A percentile compares a stretch with the other conserved stretches of the same genome.
phyloP scores from a whole-genome alignment of 2,888 invertebrate genomes.

The Petrophora chlorosata region DNA sequence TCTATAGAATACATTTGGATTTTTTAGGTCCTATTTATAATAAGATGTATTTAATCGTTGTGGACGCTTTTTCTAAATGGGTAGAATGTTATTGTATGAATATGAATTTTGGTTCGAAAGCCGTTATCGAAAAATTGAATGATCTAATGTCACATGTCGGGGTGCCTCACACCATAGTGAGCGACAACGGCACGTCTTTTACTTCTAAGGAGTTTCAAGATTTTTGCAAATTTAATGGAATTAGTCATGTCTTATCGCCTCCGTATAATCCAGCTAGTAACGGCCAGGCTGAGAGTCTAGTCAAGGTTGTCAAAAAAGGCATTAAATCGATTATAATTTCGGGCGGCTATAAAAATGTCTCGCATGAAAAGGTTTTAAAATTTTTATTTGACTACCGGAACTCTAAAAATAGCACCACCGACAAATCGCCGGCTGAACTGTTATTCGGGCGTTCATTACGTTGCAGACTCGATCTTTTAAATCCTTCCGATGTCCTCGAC shows the following conservation, averaged over 20 bases:
- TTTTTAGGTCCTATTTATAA: not conserved
- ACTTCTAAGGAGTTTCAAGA: slow-evolving; percentile 22
- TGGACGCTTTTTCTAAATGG: not conserved
- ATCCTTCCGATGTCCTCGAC: slow-evolving; percentile 7
- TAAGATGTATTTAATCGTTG: not conserved
- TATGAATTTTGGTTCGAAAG: not conserved
- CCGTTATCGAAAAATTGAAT: slow-evolving; percentile 4
- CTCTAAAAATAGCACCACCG: slow-evolving; percentile 25
- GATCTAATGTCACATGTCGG: slow-evolving; percentile 10
- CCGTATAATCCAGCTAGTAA: slow-evolving; percentile 23
- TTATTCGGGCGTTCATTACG: slow-evolving; percentile 24
- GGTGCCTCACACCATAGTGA: slow-evolving; percentile 27
- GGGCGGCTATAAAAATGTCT: not conserved
- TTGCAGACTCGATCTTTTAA: not conserved
- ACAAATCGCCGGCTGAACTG: slow-evolving; percentile 31
- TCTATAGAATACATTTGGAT: not conserved
- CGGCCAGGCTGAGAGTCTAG: slow-evolving; percentile 25
- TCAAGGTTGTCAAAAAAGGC: not conserved
- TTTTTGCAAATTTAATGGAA: slow-evolving; percentile 33
- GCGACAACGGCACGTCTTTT: slow-evolving; percentile 35
- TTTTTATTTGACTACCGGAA: slow-evolving; percentile 25
- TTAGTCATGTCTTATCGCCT: slow-evolving; percentile 26
- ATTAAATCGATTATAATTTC: not conserved
- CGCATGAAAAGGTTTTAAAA: slow-evolving; percentile 28
- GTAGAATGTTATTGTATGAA: not conserved